Evolutionary conservation across 2,113 vertebrate species (phyloP).

Genomic region (Nothobranchius kuhntae): DNA sequence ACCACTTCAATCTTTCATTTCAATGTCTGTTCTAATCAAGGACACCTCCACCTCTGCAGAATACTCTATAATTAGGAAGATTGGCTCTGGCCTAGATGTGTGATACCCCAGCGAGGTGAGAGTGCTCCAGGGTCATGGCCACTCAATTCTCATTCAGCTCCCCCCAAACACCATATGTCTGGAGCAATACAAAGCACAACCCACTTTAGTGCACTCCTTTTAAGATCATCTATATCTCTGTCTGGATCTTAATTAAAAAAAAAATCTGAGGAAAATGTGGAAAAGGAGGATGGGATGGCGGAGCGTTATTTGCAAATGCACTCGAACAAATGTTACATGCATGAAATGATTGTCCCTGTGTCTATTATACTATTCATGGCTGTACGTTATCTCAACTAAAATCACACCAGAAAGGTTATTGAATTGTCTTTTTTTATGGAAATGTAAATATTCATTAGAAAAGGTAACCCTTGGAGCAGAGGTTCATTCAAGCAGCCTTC

Average conservation of each 20-base stretch:
- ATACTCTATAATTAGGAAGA: slow-evolving; percentile 8
- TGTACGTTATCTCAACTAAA: neutral
- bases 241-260: slow-evolving; percentile 79
- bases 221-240: slow-evolving; percentile 68
- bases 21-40: slow-evolving; percentile 49
- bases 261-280: slow-evolving; percentile 50
- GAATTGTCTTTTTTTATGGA: neutral
- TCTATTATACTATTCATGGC: slow-evolving; percentile 14
- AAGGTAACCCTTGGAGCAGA: neutral
- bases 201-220: slow-evolving; percentile 39
- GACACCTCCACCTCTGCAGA: slow-evolving; percentile 42
- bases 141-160: slow-evolving; percentile 49
- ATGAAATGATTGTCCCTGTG: neutral
- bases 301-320: slow-evolving; percentile 46
- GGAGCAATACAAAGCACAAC: slow-evolving; percentile 19
- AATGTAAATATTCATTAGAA: neutral
- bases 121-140: slow-evolving; percentile 52
- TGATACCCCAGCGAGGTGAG: slow-evolving; percentile 37
- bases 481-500: slow-evolving; percentile 16
- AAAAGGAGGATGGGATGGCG: slow-evolving; percentile 7
- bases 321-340: neutral
- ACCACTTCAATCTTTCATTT: slow-evolving; percentile 29
- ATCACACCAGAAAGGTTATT: neutral
- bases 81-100: slow-evolving; percentile 13
- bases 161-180: slow-evolving; percentile 27